Conservation (phyloP, 2,888 invertebrate species). For the Steinernema hermaphroditum region DNA sequence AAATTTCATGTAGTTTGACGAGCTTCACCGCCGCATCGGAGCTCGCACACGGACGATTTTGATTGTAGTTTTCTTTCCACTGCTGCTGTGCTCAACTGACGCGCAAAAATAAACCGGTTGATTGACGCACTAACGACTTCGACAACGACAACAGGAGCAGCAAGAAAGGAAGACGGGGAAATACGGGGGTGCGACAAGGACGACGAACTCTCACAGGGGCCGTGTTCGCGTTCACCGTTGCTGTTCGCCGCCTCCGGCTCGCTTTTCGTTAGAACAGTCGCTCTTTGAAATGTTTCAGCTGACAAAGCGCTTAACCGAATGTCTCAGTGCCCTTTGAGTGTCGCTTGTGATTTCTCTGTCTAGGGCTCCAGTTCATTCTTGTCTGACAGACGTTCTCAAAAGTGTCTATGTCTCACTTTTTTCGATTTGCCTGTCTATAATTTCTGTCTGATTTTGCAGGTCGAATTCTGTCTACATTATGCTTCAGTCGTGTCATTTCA, state of each 20-base stretch:
- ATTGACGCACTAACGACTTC: slow-evolving; percentile 18
- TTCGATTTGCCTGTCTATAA: too few relatives aligned
- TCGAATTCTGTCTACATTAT: too few relatives aligned
- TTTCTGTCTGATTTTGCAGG: too few relatives aligned
- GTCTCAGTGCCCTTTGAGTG: too few relatives aligned
- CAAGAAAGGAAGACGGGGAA: too few relatives aligned
- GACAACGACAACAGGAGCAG: not conserved
- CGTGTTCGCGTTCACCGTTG: not conserved
- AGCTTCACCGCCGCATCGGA: not conserved
- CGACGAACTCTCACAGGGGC: slow-evolving; percentile 23
- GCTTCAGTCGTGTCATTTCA: too few relatives aligned
- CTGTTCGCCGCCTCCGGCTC: slow-evolving; percentile 2
- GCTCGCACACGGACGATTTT: not conserved
- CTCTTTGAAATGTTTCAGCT: slow-evolving; percentile 12
- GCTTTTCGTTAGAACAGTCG: not conserved
- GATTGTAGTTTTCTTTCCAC: not conserved
- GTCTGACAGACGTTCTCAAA: too few relatives aligned
- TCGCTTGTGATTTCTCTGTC: too few relatives aligned
- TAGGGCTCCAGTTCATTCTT: too few relatives aligned
- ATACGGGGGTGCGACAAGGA: not conserved
- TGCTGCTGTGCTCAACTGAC: too few relatives aligned
- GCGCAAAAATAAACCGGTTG: slow-evolving; percentile 19
- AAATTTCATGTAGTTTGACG: not conserved
- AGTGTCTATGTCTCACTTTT: too few relatives aligned
- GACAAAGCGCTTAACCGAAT: too few relatives aligned